These are phyloP conservation scores for Sesia bembeciformis DNA, from an alignment of 2,888 invertebrate species.

Conservation along the genomic window DNA sequence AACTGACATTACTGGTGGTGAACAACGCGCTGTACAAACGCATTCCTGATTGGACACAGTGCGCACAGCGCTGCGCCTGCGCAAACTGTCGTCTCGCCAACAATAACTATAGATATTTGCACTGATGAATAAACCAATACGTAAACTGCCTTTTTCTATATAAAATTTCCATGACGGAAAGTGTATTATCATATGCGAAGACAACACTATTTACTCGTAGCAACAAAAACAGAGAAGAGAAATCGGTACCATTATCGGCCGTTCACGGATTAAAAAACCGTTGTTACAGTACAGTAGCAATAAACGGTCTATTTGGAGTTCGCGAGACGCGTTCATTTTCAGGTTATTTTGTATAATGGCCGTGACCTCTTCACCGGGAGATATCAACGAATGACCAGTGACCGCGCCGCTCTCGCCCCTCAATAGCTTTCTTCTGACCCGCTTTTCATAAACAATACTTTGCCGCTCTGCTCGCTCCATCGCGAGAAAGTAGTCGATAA, in stretches of 20 bases:
- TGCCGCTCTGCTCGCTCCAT: constrained; percentile 37
- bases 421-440: constrained; percentile 71
- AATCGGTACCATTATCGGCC: constrained; percentile 44
- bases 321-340: constrained; percentile 25
- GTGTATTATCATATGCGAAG: not conserved
- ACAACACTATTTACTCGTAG: not conserved
- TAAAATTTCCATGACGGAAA: constrained; percentile 22
- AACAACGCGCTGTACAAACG: constrained; percentile 35
- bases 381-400: constrained; percentile 57
- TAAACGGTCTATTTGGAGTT: constrained; percentile 21
- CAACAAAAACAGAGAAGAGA: constrained; percentile 42
- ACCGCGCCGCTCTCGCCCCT: constrained; percentile 32
- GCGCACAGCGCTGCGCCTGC: constrained; percentile 15
- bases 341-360: constrained; percentile 48
- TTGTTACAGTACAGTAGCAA: constrained; percentile 28
- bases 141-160: constrained; percentile 12
- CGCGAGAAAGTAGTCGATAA: constrained; percentile 66
- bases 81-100: constrained; percentile 1
- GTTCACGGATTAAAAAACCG: constrained; percentile 39
- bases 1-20: constrained; percentile 27
- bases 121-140: constrained; percentile 6
- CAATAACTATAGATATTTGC: constrained; percentile 11
- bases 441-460: constrained; percentile 72
- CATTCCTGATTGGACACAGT: constrained; percentile 59
- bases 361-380: constrained; percentile 66